Base-by-base conservation (phyloP, 2,888 invertebrate genomes). In the Sesamia inferens region DNA sequence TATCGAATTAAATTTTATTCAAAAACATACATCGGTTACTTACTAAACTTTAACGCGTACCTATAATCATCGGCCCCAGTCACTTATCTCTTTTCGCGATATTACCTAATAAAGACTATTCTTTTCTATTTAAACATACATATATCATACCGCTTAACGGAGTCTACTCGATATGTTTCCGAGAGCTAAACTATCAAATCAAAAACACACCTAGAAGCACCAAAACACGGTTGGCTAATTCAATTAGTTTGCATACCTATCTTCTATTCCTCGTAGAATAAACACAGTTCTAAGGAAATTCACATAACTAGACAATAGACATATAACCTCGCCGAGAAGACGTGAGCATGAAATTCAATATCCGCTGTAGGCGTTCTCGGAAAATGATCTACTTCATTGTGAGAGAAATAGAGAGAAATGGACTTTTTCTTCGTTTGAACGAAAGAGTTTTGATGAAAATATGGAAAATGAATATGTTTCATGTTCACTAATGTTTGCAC, bases 301-400 rank as follows among this genome's bases (percentile, higher is more conserved):
- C 51, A 11, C 54, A 63, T 67, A 54, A 51, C 44, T 47, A 51
- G 31, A 13, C 64, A 51, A 39, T 47, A 51, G 31, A 13, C 64
- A 79, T 58, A 80, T 76, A 63, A 13, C 76, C 54, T 13, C 51
- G 48, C 13, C 1, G 42, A 44, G 19, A 24, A 75, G 81, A 67
- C 76, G 57, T 54, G 63, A 54, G 62, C 63, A 81, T 67, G 63
- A 84, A 71, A 82, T 82, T 74, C 64, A 85, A 82, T 85, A 78
- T 78, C 83, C 79, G 75, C 3, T 74, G 72, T 54, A 70, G 66
- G 14, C 54, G 59, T 69, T 54, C 62, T 68, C 44, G 51, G 62
- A 22, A 59, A 64, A 68, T 68, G 63, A 58, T 47, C 81, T 8
- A 13, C 57, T 55, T 55, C 58, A 64, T 59, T 67, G 62, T 78